A percentile compares a stretch with the other conserved stretches of the same genome.
Conservation (phyloP, 2,797 vertebrate species). For the Lagorchestes hirsutus region DNA sequence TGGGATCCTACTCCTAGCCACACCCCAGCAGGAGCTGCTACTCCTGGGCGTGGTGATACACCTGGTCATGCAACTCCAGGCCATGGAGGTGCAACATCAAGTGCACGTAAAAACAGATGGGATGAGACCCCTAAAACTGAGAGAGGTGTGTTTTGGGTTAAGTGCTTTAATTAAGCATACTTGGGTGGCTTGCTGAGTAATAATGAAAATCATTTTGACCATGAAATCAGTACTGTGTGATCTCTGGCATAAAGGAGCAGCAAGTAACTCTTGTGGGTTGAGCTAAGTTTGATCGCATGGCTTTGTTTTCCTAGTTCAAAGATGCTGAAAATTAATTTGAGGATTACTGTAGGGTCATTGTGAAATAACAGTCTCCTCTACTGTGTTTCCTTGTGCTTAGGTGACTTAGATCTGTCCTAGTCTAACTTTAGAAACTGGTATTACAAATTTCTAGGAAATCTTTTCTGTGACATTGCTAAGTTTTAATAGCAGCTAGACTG, state of each 20-base stretch:
- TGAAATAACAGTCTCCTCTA: not conserved
- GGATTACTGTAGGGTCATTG: not conserved
- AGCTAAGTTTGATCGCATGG: not conserved
- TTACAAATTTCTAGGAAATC: not conserved
- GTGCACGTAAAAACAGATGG: constrained; percentile 98
- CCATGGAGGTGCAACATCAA: constrained; percentile 95
- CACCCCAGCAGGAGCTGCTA: constrained; percentile 96
- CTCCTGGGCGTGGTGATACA: constrained; percentile 95
- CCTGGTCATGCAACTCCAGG: constrained; percentile 97
- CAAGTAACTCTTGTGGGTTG: not conserved
- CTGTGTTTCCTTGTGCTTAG: not conserved
- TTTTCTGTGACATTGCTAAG: not conserved
- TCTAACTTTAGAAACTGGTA: not conserved
- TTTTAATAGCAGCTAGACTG: not conserved
- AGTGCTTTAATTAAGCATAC: not conserved
- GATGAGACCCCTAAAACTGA: constrained; percentile 99
- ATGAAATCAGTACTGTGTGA: not conserved
- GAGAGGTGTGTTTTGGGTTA: constrained; percentile 85
- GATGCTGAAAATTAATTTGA: constrained; percentile 51
- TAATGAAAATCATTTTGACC: not conserved
- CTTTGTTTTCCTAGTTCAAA: constrained; percentile 34
- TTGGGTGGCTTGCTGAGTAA: not conserved
- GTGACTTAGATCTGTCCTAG: not conserved
- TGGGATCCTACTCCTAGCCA: constrained; percentile 99
- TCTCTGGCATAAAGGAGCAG: not conserved